These are phyloP conservation scores for Phymanthus crucifer DNA, from an alignment of 92 coral and sea anemone species.

Conservation along the genomic window DNA sequence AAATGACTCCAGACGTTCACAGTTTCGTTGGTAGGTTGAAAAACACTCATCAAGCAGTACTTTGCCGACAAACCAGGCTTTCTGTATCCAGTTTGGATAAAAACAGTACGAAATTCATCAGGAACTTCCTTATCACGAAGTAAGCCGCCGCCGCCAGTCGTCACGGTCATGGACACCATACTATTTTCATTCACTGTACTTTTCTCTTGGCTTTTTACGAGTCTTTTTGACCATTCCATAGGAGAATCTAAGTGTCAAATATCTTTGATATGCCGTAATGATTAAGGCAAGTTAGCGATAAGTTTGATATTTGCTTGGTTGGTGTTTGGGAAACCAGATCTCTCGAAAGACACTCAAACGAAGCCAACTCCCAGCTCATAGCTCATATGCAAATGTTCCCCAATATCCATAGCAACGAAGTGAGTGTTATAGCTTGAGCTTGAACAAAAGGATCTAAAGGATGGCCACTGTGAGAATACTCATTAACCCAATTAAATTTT, in stretches of 20 bases:
- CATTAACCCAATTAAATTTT: too few species aligned
- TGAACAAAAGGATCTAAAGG: too few species aligned
- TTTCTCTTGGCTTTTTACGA: not conserved
- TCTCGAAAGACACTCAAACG: too few species aligned
- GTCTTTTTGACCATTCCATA: not conserved
- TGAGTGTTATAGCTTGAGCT: too few species aligned
- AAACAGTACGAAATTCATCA: conserved; percentile 75
- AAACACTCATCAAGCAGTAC: conserved; percentile 69
- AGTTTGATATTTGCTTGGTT: too few species aligned
- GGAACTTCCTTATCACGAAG: conserved; percentile 56
- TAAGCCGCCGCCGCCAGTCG: not conserved
- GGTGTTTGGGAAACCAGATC: too few species aligned
- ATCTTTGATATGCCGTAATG: not conserved
- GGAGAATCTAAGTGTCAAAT: not conserved
- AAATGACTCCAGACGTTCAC: conserved; percentile 93
- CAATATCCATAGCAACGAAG: too few species aligned
- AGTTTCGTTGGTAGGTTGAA: conserved; percentile 77
- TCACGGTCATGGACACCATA: not conserved
- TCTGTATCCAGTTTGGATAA: conserved; percentile 85
- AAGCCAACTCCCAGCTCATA: too few species aligned
- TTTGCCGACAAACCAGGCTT: conserved; percentile 65
- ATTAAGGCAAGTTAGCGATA: too few species aligned
- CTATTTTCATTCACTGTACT: not conserved
- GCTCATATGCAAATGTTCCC: too few species aligned
- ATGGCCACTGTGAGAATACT: too few species aligned